These are phyloP conservation scores for Caranx ignobilis DNA, from an alignment of 2,113 vertebrate species.

Conservation along the genomic window DNA sequence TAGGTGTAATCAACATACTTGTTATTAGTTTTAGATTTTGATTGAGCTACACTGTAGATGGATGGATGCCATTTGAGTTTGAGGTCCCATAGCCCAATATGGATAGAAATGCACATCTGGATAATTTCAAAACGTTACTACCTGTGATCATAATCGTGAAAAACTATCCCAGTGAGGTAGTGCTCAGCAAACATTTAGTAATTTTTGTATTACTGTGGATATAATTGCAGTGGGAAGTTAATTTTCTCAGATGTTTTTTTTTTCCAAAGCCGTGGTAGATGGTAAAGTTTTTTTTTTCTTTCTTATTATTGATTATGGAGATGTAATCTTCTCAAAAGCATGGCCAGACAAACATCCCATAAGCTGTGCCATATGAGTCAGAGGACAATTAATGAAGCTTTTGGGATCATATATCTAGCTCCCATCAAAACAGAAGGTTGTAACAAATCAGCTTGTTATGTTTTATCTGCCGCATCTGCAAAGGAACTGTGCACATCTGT, in stretches of 20 bases:
- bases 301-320: conserved; percentile 79
- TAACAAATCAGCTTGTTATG: conserved; percentile 58
- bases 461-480: conserved; percentile 34
- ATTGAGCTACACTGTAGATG: conserved; percentile 1
- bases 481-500: conserved; percentile 20
- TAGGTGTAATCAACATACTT: neutral
- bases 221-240: conserved; percentile 19
- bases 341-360: conserved; percentile 63
- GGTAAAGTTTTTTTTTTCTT: conserved; percentile 56
- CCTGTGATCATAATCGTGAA: conserved; percentile 1
- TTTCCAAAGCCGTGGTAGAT: conserved; percentile 40
- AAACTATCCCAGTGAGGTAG: conserved; percentile 20
- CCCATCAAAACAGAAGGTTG: conserved; percentile 57
- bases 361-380: conserved; percentile 68
- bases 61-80: conserved; percentile 4
- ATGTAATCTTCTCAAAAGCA: conserved; percentile 83
- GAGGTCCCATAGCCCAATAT: conserved; percentile 29
- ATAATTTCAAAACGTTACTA: conserved; percentile 30
- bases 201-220: conserved; percentile 32
- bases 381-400: conserved; percentile 64
- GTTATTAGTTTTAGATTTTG: conserved; percentile 13
- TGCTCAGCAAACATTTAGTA: conserved; percentile 23
- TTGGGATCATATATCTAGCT: conserved; percentile 60
- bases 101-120: conserved; percentile 56
- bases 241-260: conserved; percentile 59